Conservation (phyloP, 1,140 invertebrate species). For the Macrosteles quadrilineatus region DNA sequence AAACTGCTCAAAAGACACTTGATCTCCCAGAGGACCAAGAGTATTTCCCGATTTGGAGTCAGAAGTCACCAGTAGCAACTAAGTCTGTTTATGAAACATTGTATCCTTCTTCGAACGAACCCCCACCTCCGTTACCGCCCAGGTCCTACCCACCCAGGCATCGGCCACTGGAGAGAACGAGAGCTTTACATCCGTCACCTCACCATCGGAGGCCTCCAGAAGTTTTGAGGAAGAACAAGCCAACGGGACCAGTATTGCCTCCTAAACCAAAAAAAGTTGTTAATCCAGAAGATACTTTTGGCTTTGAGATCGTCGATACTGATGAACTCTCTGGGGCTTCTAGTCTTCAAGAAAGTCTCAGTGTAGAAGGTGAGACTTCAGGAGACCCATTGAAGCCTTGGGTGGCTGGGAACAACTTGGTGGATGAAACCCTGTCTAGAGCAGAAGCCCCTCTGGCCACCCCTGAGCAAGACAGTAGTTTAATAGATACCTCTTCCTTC, state of each 20-base stretch:
- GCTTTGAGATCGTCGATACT: slow-evolving; percentile 76
- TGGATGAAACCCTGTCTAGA: slow-evolving; percentile 14
- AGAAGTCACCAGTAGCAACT: slow-evolving; percentile 30
- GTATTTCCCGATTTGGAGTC: slow-evolving; percentile 49
- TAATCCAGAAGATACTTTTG: slow-evolving; percentile 69
- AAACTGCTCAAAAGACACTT: slow-evolving; percentile 39
- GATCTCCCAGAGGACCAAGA: slow-evolving; percentile 37
- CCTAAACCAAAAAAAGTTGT: slow-evolving; percentile 43
- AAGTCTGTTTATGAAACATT: slow-evolving; percentile 50
- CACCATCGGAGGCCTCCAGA: slow-evolving; percentile 38
- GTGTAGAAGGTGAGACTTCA: slow-evolving; percentile 20
- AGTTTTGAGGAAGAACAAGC: slow-evolving; percentile 44
- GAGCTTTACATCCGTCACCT: slow-evolving; percentile 44
- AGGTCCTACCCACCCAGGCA: slow-evolving; percentile 47
- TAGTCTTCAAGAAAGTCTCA: slow-evolving; percentile 35
- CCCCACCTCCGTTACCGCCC: slow-evolving; percentile 50
- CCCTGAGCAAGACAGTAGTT: slow-evolving; percentile 60
- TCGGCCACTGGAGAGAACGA: slow-evolving; percentile 50
- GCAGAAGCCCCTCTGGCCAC: slow-evolving; percentile 58
- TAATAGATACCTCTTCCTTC: slow-evolving; percentile 51
- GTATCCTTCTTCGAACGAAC: slow-evolving; percentile 44
- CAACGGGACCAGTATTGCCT: slow-evolving; percentile 41
- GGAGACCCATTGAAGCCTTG: slow-evolving; percentile 14
- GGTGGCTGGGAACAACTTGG: neutral
- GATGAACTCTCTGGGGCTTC: slow-evolving; percentile 57